These are phyloP conservation scores for Solenopsis fugax DNA, from an alignment of 1,140 invertebrate genomes.

Conservation along the genomic window DNA sequence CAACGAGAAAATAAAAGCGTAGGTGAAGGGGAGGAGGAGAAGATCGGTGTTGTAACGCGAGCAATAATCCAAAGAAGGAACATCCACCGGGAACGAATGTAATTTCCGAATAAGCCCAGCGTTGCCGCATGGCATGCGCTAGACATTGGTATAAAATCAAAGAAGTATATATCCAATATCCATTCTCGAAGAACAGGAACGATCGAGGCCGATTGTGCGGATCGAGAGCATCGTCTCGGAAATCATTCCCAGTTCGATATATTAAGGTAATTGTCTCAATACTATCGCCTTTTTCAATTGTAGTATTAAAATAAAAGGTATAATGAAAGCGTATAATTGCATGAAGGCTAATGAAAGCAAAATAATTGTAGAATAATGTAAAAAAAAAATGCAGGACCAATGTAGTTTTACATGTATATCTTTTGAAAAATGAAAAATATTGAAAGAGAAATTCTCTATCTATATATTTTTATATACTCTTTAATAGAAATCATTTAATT, in stretches of 20 bases:
- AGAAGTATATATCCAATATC: constrained; percentile 59
- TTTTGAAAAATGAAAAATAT: not conserved
- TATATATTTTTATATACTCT: not conserved
- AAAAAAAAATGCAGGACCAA: not conserved
- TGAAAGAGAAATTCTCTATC: not conserved
- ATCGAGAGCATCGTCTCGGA: constrained; percentile 14
- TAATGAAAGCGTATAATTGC: no score
- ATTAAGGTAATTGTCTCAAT: not conserved
- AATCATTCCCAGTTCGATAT: constrained; percentile 38
- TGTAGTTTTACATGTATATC: not conserved
- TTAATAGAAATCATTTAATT: not conserved
- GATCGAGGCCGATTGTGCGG: constrained; percentile 20
- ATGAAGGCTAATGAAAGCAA: no score
- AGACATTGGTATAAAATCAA: constrained; percentile 64
- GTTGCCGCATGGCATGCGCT: constrained; percentile 4
- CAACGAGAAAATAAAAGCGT: constrained; percentile 53
- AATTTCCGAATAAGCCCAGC: constrained; percentile 67
- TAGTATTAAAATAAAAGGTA: no score
- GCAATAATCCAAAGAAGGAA: constrained; percentile 54
- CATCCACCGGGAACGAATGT: constrained; percentile 60
- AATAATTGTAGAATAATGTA: no score
- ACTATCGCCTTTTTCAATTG: no score
- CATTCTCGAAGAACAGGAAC: constrained; percentile 26
- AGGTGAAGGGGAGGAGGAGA: not conserved
- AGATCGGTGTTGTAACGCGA: constrained; percentile 31